These are phyloP conservation scores for Drosophila arizonae DNA, from an alignment of 1,140 invertebrate species.

Conservation along the genomic window DNA sequence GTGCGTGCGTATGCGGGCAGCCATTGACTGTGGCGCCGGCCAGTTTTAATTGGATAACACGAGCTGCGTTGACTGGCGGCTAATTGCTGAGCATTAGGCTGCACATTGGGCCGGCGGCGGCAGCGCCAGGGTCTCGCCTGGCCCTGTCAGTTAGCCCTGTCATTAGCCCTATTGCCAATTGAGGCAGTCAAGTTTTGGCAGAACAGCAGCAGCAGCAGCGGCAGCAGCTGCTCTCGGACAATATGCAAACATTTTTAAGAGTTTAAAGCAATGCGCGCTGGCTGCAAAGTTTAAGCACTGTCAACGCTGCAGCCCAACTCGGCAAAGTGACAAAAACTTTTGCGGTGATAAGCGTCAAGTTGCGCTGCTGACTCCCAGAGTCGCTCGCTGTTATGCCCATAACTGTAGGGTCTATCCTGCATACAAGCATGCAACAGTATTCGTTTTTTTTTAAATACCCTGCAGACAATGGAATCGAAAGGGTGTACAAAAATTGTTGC, in stretches of 20 bases:
- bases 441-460: background rate
- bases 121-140: too few relatives aligned
- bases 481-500: too few relatives aligned
- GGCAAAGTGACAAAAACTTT: conserved; percentile 73
- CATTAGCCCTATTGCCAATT: conserved; percentile 59
- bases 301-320: conserved; percentile 64
- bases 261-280: conserved; percentile 4
- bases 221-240: background rate
- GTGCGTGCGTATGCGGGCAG: conserved; percentile 8
- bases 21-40: conserved; percentile 3
- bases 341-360: conserved; percentile 72
- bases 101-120: conserved; percentile 6
- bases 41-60: conserved; percentile 51
- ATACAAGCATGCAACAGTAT: conserved; percentile 66
- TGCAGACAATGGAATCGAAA: background rate
- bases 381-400: conserved; percentile 6
- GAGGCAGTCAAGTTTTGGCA: conserved; percentile 23
- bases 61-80: conserved; percentile 38
- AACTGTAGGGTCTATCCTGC: conserved; percentile 41
- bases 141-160: conserved; percentile 7
- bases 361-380: conserved; percentile 19
- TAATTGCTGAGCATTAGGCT: conserved; percentile 39
- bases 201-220: background rate
- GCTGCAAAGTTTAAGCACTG: conserved; percentile 63
- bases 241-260: conserved; percentile 44